Evolutionary conservation across 2,113 vertebrate species (phyloP), one percentile per base, ranked within the genome.

Genomic region (Calidris pygmaea): DNA sequence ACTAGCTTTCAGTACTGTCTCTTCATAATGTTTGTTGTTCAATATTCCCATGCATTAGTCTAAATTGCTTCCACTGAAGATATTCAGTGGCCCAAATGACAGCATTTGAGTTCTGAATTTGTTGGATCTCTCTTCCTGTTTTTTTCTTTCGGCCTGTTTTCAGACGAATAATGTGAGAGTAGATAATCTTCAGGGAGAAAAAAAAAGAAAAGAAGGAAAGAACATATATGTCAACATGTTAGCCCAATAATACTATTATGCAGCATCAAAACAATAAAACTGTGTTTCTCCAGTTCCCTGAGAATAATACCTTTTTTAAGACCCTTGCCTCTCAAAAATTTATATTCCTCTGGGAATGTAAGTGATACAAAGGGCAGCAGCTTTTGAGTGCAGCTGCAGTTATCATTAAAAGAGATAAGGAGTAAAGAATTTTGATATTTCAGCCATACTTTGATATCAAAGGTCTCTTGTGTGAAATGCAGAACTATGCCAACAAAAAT

Each of bases 361-460:
- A 92, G 34, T 27, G 67, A 70, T 93, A 85, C 15, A 37, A 77
- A 88, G 30, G 66, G 24, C 68, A 93, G 45, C 53, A 82, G 71
- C 35, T 92, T 95, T 73, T 70, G 27, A 85, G 48, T 59, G 67
- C 83, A 96, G 90, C 79, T 97, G 85, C 53, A 82, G 88, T 76
- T 94, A 78, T 63, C 55, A 41, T 77, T 87, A 84, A 37, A 70
- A 85, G 39, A 79, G 87, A 91, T 66, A 89, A 66, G 18, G 37
- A 88, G 89, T 94, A 85, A 93, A 29, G 74, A 85, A 94, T 92
- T 95, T 92, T 94, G 55, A 29, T 82, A 75, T 82, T 94, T 89
- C 52, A 92, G 29, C 60, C 74, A 59, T 52, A 19, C 37, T 95
- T 91, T 77, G 50, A 65, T 87, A 90, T 62, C n/a, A 85, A 21